These are phyloP conservation scores for Serilophus lunatus DNA, from an alignment of 2,113 vertebrate genomes.

Conservation along the genomic window DNA sequence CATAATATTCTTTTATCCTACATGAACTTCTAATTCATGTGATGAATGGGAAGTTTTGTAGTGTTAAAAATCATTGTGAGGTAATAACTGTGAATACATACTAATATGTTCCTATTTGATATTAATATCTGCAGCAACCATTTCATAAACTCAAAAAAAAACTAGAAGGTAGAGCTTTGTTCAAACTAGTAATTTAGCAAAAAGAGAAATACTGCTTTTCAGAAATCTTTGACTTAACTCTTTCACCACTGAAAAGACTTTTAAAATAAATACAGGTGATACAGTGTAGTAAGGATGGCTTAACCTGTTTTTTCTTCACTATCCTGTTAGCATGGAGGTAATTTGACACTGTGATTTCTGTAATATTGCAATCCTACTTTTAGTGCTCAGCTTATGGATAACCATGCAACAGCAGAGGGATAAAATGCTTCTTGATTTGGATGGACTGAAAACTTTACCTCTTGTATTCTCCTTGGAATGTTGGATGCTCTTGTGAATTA, in stretches of 20 bases:
- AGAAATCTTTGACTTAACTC: neutral
- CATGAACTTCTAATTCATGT: slow-evolving; percentile 9
- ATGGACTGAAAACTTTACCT: neutral
- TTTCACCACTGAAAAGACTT: neutral
- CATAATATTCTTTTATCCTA: slow-evolving; percentile 17
- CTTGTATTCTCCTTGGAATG: neutral
- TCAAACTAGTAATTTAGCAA: neutral
- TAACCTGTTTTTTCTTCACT: neutral
- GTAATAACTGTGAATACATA: slow-evolving; percentile 23
- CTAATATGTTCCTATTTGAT: neutral
- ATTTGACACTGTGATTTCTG: neutral
- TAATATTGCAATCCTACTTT: neutral
- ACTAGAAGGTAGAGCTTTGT: neutral
- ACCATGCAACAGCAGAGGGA: neutral
- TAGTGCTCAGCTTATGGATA: neutral
- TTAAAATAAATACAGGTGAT: neutral
- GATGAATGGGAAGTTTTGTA: slow-evolving; percentile 12
- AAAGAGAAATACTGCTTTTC: neutral
- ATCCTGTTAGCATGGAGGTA: neutral
- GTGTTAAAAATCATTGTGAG: slow-evolving; percentile 37
- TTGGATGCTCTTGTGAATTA: neutral
- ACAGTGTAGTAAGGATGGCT: neutral
- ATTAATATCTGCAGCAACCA: neutral
- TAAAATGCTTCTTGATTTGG: neutral
- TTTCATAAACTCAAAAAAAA: neutral